Evolutionary conservation across 2,888 invertebrate species (phyloP), one percentile per base, ranked within the genome.

Genomic region (Lasioglossum villosulum): DNA sequence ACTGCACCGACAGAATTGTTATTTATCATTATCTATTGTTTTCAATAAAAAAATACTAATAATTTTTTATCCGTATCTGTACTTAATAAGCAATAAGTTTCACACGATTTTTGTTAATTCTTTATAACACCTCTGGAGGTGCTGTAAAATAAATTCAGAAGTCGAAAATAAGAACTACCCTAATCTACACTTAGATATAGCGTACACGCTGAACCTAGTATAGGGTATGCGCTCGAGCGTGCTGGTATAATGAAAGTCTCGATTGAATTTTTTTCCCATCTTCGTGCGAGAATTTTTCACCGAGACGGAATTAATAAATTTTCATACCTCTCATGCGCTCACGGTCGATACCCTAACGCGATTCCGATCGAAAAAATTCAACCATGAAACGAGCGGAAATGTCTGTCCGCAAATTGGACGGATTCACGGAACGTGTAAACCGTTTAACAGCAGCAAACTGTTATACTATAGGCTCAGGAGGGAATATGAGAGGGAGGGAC

Each of bases 201-300:
- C n/a, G 10, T 23, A 52, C 6, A 6, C 52, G 19, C 12, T 39
- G 12, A 12, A 2, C 12, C 39, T 12, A 12, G 48, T 48, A 19
- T 19, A 23, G 19, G 27, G 14, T 10, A 16, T 45, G 10, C 45
- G 34, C n/a, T 59, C 42, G 48, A 45, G 59, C 45, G 34, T 45
- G 34, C 2, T 59, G 14, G 34, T 34, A 34, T 77, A 80, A 84
- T 75, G 70, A 75, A 80, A 80, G 37, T 72, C 56, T 34, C 66
- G 52, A 84, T 78, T 78, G 63, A 75, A 79, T 83, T 78, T 56
- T 56, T 34, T 45, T 30, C 70, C 72, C 52, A 71, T 66, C 52
- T 8, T 56, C 66, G 74, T 48, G 1, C n/a, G 63, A 72, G 42
- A 78, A 19, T 80, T 84, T 48, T 77, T 42, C 30, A 19, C n/a